Conservation (phyloP, 2,888 invertebrate genomes). For the Trissolcus japonicus region DNA sequence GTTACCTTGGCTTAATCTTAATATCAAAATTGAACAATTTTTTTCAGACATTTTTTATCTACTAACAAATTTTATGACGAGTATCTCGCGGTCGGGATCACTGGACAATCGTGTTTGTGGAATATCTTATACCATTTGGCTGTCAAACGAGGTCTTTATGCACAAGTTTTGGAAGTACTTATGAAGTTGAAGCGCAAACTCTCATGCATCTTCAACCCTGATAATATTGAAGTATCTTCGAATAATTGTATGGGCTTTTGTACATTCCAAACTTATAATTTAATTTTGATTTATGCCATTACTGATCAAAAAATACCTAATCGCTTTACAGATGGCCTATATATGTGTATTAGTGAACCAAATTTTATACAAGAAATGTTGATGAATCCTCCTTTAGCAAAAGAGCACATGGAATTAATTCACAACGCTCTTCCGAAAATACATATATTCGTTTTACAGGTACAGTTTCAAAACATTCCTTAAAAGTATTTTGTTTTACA, state of each 20-base stretch:
- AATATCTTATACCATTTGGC: conserved; percentile 79
- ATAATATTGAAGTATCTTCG: conserved; percentile 30
- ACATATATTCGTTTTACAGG: conserved; percentile 79
- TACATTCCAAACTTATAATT: neutral
- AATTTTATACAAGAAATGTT: conserved; percentile 75
- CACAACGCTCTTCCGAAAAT: conserved; percentile 78
- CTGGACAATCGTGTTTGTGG: conserved; percentile 81
- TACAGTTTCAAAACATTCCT: conserved; percentile 61
- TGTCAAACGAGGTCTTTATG: conserved; percentile 78
- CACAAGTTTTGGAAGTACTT: conserved; percentile 79
- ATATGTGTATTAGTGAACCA: conserved; percentile 77
- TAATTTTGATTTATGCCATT: conserved; percentile 6
- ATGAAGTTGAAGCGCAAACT: conserved; percentile 74
- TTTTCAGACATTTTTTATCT: conserved; percentile 78
- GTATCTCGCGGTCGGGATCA: conserved; percentile 80
- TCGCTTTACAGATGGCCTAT: conserved; percentile 74
- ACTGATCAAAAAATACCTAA: conserved; percentile 15
- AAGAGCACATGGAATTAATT: conserved; percentile 77
- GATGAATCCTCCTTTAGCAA: conserved; percentile 76
- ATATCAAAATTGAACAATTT: neutral
- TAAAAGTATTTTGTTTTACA: conserved; percentile 1
- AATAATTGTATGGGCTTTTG: conserved; percentile 32
- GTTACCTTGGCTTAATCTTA: neutral
- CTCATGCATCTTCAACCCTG: conserved; percentile 51
- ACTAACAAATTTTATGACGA: conserved; percentile 82